Evolutionary conservation across 1,140 invertebrate species (phyloP).

Genomic region (Hycleus phaleratus): DNA sequence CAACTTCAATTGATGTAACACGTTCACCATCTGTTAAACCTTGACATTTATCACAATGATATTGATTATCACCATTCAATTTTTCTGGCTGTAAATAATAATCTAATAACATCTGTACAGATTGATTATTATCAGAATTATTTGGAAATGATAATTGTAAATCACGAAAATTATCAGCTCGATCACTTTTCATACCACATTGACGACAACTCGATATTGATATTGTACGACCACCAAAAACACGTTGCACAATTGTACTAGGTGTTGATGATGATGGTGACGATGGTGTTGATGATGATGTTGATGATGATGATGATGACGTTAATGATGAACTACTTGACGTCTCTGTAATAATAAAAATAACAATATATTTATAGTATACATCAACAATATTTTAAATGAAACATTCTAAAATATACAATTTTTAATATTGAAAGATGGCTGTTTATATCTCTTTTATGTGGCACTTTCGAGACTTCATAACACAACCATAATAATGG

Average conservation of each 20-base stretch:
- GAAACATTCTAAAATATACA: too few species aligned
- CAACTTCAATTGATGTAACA: slow-evolving; percentile 59
- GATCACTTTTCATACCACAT: slow-evolving; percentile 61
- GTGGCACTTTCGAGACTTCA: too few species aligned
- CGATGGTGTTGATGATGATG: too few species aligned
- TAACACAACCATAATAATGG: too few species aligned
- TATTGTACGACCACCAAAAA: slow-evolving; percentile 65
- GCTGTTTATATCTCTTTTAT: too few species aligned
- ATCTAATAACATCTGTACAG: slow-evolving; percentile 62
- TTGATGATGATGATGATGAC: too few species aligned
- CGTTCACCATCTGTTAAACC: slow-evolving; percentile 68
- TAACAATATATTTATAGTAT: too few species aligned
- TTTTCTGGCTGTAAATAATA: slow-evolving; percentile 69
- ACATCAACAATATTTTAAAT: too few species aligned
- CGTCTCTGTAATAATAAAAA: too few species aligned
- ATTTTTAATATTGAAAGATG: too few species aligned
- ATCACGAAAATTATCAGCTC: slow-evolving; percentile 70
- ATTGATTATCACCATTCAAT: slow-evolving; percentile 69
- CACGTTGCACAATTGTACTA: slow-evolving; percentile 52
- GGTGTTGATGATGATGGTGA: background rate
- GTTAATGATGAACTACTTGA: too few species aligned
- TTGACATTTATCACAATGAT: slow-evolving; percentile 69
- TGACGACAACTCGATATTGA: slow-evolving; percentile 63
- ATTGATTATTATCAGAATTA: slow-evolving; percentile 44
- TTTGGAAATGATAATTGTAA: slow-evolving; percentile 74